Conservation (phyloP, 2,888 invertebrate genomes). For the Melanchra persicariae region DNA sequence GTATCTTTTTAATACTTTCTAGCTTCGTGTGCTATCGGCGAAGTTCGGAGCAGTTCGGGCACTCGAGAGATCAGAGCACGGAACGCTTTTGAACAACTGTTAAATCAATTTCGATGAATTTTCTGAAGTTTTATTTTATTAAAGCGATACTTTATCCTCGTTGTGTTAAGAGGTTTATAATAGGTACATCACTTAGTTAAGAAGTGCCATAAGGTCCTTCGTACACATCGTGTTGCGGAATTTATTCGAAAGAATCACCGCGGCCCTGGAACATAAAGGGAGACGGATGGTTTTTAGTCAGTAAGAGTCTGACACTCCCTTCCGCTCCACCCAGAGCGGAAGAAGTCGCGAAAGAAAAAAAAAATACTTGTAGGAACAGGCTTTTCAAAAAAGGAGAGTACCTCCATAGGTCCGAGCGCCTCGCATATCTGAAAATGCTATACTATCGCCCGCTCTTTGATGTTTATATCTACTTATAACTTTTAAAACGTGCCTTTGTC, state of each 20-base stretch:
- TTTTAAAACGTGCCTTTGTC: no score
- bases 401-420: neutral
- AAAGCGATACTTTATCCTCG: constrained; percentile 1
- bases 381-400: neutral
- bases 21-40: constrained; percentile 35
- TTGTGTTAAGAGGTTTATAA: neutral
- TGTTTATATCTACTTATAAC: no score
- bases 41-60: constrained; percentile 35
- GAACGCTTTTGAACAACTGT: constrained; percentile 41
- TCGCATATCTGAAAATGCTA: no score
- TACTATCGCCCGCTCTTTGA: neutral
- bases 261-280: no score
- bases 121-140: constrained; percentile 14
- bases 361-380: no score
- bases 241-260: no score
- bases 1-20: constrained; percentile 65
- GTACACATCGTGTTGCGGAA: no score
- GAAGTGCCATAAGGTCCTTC: no score
- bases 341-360: no score
- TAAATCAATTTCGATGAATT: constrained; percentile 49
- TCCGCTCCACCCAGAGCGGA: no score
- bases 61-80: constrained; percentile 31
- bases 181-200: neutral
- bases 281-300: no score
- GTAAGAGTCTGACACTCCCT: no score